These are phyloP conservation scores for Cyprinella venusta DNA, from an alignment of 2,797 vertebrate species.

Conservation along the genomic window DNA sequence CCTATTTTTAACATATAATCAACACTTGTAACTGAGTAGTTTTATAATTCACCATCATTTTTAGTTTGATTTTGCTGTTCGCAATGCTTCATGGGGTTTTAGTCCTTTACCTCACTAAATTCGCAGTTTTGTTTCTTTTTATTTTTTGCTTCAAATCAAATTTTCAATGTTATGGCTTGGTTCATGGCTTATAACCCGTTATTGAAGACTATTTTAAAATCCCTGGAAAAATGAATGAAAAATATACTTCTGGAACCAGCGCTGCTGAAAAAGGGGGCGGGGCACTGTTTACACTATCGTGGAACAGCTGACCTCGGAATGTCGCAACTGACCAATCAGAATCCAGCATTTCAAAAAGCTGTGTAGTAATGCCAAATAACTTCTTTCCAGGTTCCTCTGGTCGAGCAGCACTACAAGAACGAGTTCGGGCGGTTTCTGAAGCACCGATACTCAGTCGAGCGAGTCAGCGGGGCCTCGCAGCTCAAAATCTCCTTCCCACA, in stretches of 20 bases:
- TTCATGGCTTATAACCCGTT: background rate
- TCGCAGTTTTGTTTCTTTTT: background rate
- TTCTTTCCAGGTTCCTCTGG: constrained; percentile 85
- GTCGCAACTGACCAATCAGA: background rate
- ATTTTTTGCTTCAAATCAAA: background rate
- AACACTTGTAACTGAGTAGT: background rate
- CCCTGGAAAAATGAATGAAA: background rate
- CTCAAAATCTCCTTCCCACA: constrained; percentile 94
- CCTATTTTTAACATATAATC: background rate
- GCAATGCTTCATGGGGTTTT: background rate
- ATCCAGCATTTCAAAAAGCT: background rate
- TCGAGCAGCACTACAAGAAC: constrained; percentile 88
- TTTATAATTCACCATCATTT: too few species aligned
- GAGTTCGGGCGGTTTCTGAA: constrained; percentile 89
- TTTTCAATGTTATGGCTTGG: background rate
- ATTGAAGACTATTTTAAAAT: background rate
- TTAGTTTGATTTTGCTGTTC: background rate
- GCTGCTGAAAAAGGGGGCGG: background rate
- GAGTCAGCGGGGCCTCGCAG: constrained; percentile 88
- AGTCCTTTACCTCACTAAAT: background rate
- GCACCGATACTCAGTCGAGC: constrained; percentile 79
- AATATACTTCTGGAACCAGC: background rate
- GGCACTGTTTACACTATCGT: background rate
- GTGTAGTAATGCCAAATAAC: background rate
- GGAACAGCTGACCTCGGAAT: background rate